phyloP scores from a whole-genome alignment of 2,888 invertebrate genomes.

The Notocelia uddmanniana region DNA sequence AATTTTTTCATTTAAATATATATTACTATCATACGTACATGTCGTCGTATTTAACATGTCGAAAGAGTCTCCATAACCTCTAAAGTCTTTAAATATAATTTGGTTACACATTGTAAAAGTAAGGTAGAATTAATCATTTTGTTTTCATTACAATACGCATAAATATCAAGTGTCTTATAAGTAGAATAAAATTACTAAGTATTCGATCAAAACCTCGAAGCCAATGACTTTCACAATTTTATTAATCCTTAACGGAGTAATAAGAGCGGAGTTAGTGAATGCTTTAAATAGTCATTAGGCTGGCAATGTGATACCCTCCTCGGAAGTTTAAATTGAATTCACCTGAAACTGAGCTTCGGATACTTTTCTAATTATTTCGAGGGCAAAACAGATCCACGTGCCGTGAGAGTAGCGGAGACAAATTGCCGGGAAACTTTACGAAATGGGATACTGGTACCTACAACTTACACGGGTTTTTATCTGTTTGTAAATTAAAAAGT shows the following conservation, averaged over 20 bases:
- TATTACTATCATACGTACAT: no score
- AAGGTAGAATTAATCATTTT: neutral
- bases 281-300: conserved; percentile 49
- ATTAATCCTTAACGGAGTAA: conserved; percentile 23
- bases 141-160: no score
- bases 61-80: no score
- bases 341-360: conserved; percentile 57
- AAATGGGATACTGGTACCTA: conserved; percentile 11
- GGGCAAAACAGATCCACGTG: conserved; percentile 50
- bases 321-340: conserved; percentile 72
- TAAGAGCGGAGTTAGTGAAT: conserved; percentile 34
- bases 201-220: neutral
- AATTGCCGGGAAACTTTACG: conserved; percentile 22
- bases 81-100: no score
- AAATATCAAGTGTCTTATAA: conserved; percentile 4
- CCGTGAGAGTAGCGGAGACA: conserved; percentile 31
- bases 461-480: neutral
- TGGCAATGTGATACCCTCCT: conserved; percentile 55
- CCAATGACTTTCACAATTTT: conserved; percentile 7
- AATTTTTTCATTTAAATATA: no score
- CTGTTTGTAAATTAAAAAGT: neutral
- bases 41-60: no score
- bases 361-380: conserved; percentile 67
- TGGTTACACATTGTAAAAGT: neutral
- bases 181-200: neutral